Evolutionary conservation across 2,113 vertebrate genomes (phyloP).

Genomic region (Pyrgilauda ruficollis): DNA sequence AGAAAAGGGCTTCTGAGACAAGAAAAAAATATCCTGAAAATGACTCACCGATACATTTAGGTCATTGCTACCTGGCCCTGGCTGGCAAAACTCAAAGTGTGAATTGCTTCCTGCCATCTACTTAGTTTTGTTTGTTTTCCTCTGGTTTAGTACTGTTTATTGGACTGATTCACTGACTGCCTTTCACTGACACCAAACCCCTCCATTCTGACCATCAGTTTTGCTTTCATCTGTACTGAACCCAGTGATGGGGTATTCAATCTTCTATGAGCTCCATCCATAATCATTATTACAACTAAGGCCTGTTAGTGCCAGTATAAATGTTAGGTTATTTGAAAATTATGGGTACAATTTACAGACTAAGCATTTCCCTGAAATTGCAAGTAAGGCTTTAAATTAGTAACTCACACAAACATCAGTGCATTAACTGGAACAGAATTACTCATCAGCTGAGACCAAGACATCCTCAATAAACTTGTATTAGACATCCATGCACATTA

Average conservation of each 20-base stretch:
- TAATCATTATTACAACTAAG: neutral
- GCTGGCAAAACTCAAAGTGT: neutral
- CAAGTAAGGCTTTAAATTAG: neutral
- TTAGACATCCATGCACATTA: neutral
- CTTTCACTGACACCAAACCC: neutral
- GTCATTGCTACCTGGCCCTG: neutral
- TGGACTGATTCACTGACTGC: neutral
- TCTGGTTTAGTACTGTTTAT: neutral
- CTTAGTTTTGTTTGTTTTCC: neutral
- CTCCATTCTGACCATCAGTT: neutral
- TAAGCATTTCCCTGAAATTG: neutral
- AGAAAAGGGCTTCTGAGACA: neutral
- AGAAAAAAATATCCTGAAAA: neutral
- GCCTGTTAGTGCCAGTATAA: neutral
- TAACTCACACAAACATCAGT: neutral
- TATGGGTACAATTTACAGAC: neutral
- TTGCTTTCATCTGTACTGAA: neutral
- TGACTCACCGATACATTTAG: neutral
- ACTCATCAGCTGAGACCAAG: neutral
- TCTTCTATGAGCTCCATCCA: neutral
- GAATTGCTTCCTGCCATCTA: neutral
- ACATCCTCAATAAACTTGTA: neutral
- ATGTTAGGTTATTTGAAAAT: neutral
- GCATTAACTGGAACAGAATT: neutral
- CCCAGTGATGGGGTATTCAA: rapidly evolving